Evolutionary conservation across 2,113 vertebrate genomes (phyloP).

Genomic region (Patagioenas fasciata): DNA sequence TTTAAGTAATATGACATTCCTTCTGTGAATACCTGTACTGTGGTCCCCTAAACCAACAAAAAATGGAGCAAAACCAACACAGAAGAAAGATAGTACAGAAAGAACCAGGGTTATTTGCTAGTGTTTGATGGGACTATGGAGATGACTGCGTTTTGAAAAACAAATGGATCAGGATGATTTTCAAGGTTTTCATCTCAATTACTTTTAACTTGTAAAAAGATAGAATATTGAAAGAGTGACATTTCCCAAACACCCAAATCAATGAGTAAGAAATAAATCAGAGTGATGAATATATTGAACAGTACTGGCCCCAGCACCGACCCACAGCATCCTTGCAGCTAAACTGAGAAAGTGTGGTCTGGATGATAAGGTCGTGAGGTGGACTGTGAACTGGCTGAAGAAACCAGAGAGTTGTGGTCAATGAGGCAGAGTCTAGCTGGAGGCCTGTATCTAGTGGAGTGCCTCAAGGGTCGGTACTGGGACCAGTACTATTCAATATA

Average conservation of each 20-base stretch:
- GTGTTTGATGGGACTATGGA: background rate
- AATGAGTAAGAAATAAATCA: background rate
- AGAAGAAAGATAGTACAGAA: background rate
- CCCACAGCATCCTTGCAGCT: no score
- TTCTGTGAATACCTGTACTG: background rate
- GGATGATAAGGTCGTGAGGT: no score
- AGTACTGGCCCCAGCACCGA: no score
- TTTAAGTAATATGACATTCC: background rate
- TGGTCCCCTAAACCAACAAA: background rate
- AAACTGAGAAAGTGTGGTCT: no score
- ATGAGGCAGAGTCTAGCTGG: no score
- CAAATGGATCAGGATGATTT: background rate
- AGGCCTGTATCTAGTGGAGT: no score
- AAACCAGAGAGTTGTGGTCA: no score
- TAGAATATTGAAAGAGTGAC: background rate
- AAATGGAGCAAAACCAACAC: background rate
- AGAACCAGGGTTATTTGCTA: background rate
- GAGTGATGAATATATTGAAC: no score
- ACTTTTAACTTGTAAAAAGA: background rate
- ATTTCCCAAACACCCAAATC: background rate
- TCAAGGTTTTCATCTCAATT: conserved; percentile 3
- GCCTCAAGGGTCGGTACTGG: no score
- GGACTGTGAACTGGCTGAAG: no score
- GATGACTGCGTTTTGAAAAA: background rate
- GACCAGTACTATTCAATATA: no score